Evolutionary conservation across 2,888 invertebrate genomes (phyloP).

Genomic region (Steinernema carpocapsae): DNA sequence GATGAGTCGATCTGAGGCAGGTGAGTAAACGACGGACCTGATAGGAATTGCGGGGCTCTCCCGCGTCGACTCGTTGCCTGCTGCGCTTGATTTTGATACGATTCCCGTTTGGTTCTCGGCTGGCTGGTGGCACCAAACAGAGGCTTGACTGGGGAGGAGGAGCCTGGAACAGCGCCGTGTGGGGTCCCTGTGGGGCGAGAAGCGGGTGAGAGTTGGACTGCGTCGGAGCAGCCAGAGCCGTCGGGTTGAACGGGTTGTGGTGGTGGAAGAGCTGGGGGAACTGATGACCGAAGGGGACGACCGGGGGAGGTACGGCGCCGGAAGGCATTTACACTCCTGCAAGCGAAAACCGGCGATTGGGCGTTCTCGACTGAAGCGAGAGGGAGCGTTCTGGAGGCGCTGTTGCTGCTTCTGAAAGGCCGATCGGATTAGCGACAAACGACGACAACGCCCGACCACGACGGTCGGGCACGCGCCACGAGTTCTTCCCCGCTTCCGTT

Average conservation of each 20-base stretch:
- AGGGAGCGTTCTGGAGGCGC: too few species aligned
- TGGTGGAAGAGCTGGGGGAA: constrained; percentile 23
- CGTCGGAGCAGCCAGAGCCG: background rate
- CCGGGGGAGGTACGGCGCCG: constrained; percentile 27
- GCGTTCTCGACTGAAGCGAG: background rate
- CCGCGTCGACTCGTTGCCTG: constrained; percentile 94
- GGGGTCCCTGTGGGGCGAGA: constrained; percentile 22
- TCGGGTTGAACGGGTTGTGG: constrained; percentile 22
- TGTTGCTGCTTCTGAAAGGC: constrained; percentile 17
- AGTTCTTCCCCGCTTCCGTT: background rate
- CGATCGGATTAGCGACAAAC: constrained; percentile 22
- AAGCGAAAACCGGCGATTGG: constrained; percentile 2
- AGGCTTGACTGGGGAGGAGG: background rate
- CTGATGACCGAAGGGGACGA: constrained; percentile 33
- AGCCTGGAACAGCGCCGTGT: constrained; percentile 21
- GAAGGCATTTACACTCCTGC: constrained; percentile 26
- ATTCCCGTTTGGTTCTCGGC: constrained; percentile 12
- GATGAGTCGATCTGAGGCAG: background rate
- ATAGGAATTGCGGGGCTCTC: constrained; percentile 87
- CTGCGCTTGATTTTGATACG: constrained; percentile 79
- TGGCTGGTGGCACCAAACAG: too few species aligned
- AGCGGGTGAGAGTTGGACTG: background rate
- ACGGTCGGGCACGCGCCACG: background rate
- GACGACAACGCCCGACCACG: too few species aligned
- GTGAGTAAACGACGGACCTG: constrained; percentile 66